Conservation (phyloP, 2,888 invertebrate species). For the Ephialtes manifestator region DNA sequence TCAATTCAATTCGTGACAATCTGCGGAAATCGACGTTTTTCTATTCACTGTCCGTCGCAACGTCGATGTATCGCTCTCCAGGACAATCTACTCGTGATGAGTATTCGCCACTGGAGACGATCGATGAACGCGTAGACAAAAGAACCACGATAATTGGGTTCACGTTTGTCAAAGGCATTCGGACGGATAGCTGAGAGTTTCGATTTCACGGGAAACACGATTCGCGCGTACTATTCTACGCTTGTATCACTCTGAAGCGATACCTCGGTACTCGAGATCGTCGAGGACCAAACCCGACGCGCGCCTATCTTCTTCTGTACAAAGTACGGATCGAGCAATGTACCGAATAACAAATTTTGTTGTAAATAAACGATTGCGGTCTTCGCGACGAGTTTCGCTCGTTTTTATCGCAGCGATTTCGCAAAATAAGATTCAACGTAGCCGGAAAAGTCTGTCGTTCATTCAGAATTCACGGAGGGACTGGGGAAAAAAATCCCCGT, state of each 20-base stretch:
- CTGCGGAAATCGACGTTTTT: conserved; percentile 22
- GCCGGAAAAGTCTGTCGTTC: conserved; percentile 32
- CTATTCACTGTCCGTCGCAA: conserved; percentile 22
- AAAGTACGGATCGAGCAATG: neutral
- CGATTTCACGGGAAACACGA: conserved; percentile 62
- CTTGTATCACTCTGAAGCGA: neutral
- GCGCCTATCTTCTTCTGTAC: conserved; percentile 1
- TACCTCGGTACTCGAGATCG: conserved; percentile 13
- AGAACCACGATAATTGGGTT: conserved; percentile 62
- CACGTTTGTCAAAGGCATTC: conserved; percentile 62
- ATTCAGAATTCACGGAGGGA: conserved; percentile 61
- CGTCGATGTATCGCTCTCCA: conserved; percentile 34
- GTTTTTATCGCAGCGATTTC: neutral
- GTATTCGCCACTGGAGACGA: conserved; percentile 39
- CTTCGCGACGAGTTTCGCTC: conserved; percentile 1
- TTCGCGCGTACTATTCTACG: neutral
- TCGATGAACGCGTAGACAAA: conserved; percentile 43
- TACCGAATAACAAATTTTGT: conserved; percentile 3
- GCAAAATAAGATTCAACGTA: conserved; percentile 1
- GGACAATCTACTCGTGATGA: conserved; percentile 39
- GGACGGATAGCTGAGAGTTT: conserved; percentile 47
- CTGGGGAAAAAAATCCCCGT: conserved; percentile 19
- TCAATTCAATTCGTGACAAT: neutral
- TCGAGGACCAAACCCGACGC: conserved; percentile 35
- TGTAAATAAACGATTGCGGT: conserved; percentile 4